A percentile compares a stretch with the other conserved stretches of the same genome.
Conservation (phyloP, 2,113 vertebrate genomes). For the Micronisus gabar region DNA sequence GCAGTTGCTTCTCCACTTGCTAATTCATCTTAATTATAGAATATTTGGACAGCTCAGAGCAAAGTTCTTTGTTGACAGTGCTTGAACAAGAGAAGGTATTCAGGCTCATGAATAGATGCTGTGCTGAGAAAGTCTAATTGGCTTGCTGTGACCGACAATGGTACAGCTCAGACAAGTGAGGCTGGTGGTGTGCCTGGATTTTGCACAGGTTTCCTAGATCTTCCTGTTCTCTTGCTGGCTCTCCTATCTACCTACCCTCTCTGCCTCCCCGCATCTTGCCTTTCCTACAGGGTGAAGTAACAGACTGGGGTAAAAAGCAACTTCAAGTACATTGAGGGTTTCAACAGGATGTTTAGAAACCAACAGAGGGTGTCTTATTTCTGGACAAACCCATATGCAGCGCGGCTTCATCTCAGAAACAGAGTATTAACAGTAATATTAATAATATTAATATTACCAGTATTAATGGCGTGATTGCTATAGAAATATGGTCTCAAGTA, state of each 20-base stretch:
- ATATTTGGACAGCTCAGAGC: constrained; percentile 58
- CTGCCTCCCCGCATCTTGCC: not conserved
- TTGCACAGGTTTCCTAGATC: not conserved
- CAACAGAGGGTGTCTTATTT: not conserved
- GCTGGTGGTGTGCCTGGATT: not conserved
- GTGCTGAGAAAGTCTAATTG: constrained; percentile 35
- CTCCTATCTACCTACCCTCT: not conserved
- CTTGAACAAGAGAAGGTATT: constrained; percentile 28
- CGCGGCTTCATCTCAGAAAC: not conserved
- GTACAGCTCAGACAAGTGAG: not conserved
- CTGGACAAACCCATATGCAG: not conserved
- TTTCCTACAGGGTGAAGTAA: not conserved
- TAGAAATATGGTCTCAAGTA: not conserved
- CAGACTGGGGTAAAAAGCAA: not conserved
- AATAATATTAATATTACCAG: not conserved
- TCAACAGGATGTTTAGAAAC: not conserved
- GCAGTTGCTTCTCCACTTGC: constrained; percentile 9
- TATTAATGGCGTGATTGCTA: not conserved
- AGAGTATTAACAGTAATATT: not conserved
- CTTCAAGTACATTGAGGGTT: not conserved
- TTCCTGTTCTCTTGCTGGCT: not conserved
- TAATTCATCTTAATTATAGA: constrained; percentile 67
- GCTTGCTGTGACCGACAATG: not conserved
- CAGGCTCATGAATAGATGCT: not conserved
- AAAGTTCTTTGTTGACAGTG: constrained; percentile 48